Percentiles rank a stretch among this genome's conserved stretches.
Evolutionary conservation across 2,888 invertebrate genomes (phyloP).

Genomic region (Poecilus cupreus): DNA sequence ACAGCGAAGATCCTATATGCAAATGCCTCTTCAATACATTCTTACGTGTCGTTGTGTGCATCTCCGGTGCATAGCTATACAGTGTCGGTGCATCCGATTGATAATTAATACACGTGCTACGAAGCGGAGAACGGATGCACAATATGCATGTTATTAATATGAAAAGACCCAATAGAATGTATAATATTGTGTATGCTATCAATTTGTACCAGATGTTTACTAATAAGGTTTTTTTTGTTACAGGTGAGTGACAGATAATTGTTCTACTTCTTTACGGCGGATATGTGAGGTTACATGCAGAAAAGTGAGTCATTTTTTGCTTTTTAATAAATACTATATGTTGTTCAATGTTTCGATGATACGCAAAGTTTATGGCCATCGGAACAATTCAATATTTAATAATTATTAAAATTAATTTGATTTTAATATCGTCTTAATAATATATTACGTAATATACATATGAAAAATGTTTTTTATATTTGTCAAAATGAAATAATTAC

Average conservation of each 20-base stretch:
- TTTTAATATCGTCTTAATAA: too few relatives aligned
- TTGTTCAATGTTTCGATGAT: too few relatives aligned
- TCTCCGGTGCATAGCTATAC: not conserved
- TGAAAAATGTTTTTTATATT: too few relatives aligned
- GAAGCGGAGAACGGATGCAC: not conserved
- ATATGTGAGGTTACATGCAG: not conserved
- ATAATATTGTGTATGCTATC: not conserved
- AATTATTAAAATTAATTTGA: too few relatives aligned
- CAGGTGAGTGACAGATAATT: not conserved
- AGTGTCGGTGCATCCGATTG: slow-evolving; percentile 3
- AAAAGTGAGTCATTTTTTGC: too few relatives aligned
- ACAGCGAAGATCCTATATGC: not conserved
- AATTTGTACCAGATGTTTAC: not conserved
- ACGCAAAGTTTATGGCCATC: too few relatives aligned
- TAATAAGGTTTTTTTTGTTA: not conserved
- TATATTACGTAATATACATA: too few relatives aligned
- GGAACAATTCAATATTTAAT: too few relatives aligned
- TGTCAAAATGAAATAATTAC: too few relatives aligned
- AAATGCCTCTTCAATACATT: not conserved
- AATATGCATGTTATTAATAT: slow-evolving; percentile 27
- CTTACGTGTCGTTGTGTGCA: not conserved
- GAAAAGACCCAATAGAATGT: slow-evolving; percentile 9
- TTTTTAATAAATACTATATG: too few relatives aligned
- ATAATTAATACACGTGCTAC: slow-evolving; percentile 22
- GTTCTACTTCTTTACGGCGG: too few relatives aligned